Base-by-base conservation (phyloP, 2,113 vertebrate genomes). In the Mandrillus leucophaeus region DNA sequence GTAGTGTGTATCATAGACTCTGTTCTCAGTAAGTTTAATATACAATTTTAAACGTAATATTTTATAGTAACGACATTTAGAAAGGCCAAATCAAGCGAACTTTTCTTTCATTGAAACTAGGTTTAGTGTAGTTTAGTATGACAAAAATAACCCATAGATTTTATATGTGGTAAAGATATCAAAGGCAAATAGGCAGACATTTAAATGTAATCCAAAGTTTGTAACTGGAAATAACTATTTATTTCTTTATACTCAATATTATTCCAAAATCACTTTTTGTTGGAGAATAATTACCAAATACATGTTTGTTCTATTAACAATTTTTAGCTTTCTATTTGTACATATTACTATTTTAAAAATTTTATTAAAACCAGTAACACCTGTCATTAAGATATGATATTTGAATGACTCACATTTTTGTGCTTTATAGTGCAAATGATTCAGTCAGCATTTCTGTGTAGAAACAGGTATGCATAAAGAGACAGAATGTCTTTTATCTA, bases 41-140 rank as follows among this genome's bases (percentile, higher is more conserved):
- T 27, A 38, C 43, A 57, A 61, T 64, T 78, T 94, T 9, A 61
- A 88, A 30, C 72, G 64, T 64, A 18, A 48, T 94, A 40, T 93
- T 90, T 88, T 32, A 75, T 88, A 93, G 80, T 95, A 95, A 94
- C 25, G 22, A 84, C 43, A 89, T 80, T 95, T 83, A 72, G 57
- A 92, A 92, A 38, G 7, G 32, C 61, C 50, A 92, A 90, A n/a
- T 59, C 90, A 86, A n/a, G 6, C 23, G 45, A 94, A 45, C 23
- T 94, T 90, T 9, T 80, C 30, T 96, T 94, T 84, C 9, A 38
- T 40, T 7, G 9, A 95, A 97, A 48, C 10, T 86, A 75, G 11
- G n/a, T 73, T 95, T 93, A 64, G 61, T 64, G 27, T 93, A 73
- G 8, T 93, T 93, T 90, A 38, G 22, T 50, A 57, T 88, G 35